Percentiles rank a stretch among this genome's conserved stretches.
These are phyloP conservation scores for Penelope pileata DNA, from an alignment of 2,113 vertebrate species.

Conservation along the genomic window DNA sequence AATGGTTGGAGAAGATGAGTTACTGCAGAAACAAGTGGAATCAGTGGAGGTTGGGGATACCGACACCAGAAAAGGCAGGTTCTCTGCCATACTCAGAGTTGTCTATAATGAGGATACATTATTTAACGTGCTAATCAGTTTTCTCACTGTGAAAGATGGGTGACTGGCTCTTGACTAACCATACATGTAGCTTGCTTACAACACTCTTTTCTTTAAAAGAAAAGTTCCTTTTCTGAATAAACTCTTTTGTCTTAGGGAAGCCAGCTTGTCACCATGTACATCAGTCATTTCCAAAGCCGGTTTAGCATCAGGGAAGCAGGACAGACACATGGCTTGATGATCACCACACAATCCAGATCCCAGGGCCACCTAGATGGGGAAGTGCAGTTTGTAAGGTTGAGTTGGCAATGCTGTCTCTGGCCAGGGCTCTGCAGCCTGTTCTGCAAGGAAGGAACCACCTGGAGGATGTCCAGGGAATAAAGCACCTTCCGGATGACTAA, in stretches of 20 bases:
- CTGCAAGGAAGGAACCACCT: background rate
- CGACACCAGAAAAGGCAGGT: background rate
- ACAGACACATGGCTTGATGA: background rate
- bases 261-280: background rate
- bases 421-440: background rate
- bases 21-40: background rate
- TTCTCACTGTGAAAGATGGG: background rate
- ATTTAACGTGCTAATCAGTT: background rate
- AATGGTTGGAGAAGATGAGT: background rate
- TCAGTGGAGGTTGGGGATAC: background rate
- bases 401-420: background rate
- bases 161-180: background rate
- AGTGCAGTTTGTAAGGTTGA: background rate
- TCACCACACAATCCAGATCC: accelerated
- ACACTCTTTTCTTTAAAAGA: background rate
- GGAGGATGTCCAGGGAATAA: background rate
- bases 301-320: background rate
- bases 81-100: background rate
- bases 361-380: accelerated
- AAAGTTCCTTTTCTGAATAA: background rate
- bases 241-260: background rate
- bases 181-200: accelerated
- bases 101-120: background rate
- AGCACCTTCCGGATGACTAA: background rate
- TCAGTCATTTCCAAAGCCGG: background rate